phyloP scores from a whole-genome alignment of 1,140 invertebrate genomes.

The Lordiphosa collinella region DNA sequence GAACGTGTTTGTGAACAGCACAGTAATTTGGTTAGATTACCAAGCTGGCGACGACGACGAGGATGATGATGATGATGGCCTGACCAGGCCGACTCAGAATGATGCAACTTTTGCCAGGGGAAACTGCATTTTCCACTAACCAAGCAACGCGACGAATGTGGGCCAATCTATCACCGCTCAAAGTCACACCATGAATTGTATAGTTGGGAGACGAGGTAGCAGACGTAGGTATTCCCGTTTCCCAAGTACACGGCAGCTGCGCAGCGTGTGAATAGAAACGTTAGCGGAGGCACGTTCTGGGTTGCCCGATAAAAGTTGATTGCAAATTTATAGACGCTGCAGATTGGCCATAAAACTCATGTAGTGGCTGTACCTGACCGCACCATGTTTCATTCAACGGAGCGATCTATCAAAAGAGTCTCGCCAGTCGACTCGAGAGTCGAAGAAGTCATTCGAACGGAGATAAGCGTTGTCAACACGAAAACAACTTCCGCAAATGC shows the following conservation, averaged over 20 bases:
- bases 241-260: neutral
- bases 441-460: conserved; percentile 47
- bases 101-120: conserved; percentile 36
- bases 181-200: conserved; percentile 39
- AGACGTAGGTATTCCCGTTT: conserved; percentile 34
- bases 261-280: conserved; percentile 75
- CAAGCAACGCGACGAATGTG: conserved; percentile 59
- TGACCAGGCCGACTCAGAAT: conserved; percentile 6
- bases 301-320: conserved; percentile 72
- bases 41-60: conserved; percentile 44
- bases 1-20: conserved; percentile 78
- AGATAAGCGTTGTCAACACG: conserved; percentile 71
- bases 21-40: conserved; percentile 78
- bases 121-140: conserved; percentile 21
- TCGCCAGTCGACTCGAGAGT: conserved; percentile 21
- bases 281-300: conserved; percentile 71
- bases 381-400: neutral
- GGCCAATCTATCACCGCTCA: conserved; percentile 71
- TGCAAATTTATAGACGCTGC: conserved; percentile 70
- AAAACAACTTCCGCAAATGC: conserved; percentile 64
- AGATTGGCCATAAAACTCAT: conserved; percentile 69
- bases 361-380: conserved; percentile 21
- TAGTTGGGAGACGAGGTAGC: neutral
- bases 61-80: conserved; percentile 22
- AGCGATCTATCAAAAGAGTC: neutral